phyloP scores from a whole-genome alignment of 2,888 invertebrate genomes.

The Schizaphis graminum region DNA sequence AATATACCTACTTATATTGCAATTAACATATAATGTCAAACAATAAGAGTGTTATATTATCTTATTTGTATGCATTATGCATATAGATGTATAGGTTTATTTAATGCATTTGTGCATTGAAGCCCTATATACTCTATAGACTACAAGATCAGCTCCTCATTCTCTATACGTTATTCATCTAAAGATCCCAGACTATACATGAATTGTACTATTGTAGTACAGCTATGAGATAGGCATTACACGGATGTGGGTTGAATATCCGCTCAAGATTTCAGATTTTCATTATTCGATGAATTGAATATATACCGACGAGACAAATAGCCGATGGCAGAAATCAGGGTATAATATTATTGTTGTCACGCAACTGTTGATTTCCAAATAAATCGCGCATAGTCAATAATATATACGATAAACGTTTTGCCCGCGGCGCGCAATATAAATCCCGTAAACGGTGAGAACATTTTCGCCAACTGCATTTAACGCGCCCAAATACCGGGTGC shows the following conservation, averaged over 20 bases:
- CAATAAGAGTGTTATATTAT: neutral
- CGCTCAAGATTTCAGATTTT: neutral
- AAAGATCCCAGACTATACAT: neutral
- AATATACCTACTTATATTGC: neutral
- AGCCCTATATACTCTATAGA: too few species aligned
- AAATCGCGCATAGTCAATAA: neutral
- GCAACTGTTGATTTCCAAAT: neutral
- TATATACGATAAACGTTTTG: neutral
- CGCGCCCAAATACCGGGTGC: neutral
- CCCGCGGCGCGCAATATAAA: neutral
- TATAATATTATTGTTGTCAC: too few species aligned
- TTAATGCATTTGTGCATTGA: neutral
- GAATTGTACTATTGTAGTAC: neutral
- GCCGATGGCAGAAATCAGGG: too few species aligned
- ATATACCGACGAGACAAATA: too few species aligned
- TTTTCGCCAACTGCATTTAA: neutral
- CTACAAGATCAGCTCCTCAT: neutral
- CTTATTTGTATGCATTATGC: neutral
- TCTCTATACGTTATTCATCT: neutral
- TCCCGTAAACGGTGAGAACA: slow-evolving; percentile 39
- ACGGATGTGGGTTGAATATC: neutral
- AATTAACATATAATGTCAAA: neutral
- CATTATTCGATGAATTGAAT: neutral
- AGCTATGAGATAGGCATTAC: neutral
- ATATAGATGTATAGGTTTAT: neutral